A percentile compares a stretch with the other conserved stretches of the same genome.
These are phyloP conservation scores for Andrena minutula DNA, from an alignment of 2,888 invertebrate genomes.

Conservation along the genomic window DNA sequence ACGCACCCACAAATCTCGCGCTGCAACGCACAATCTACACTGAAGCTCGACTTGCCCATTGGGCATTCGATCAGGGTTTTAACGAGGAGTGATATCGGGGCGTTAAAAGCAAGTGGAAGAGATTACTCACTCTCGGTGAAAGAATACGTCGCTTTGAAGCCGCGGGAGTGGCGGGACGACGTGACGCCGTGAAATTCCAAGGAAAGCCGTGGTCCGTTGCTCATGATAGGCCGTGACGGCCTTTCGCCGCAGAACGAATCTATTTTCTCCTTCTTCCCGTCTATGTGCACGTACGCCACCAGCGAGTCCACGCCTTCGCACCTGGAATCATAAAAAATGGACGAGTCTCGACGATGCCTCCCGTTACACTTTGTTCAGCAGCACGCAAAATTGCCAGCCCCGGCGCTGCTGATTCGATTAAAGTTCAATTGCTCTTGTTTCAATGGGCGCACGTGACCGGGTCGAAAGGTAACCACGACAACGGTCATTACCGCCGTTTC, in stretches of 20 bases:
- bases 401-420: not conserved
- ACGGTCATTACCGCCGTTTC: slow-evolving; percentile 13
- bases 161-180: slow-evolving; percentile 92
- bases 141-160: slow-evolving; percentile 95
- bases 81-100: too few relatives aligned
- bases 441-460: slow-evolving; percentile 7
- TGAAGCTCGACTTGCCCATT: too few relatives aligned
- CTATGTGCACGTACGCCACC: slow-evolving; percentile 92
- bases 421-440: slow-evolving; percentile 13
- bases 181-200: slow-evolving; percentile 93
- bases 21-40: too few relatives aligned
- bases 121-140: slow-evolving; percentile 94
- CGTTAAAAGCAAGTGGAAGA: not conserved
- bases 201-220: slow-evolving; percentile 94
- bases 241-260: slow-evolving; percentile 94
- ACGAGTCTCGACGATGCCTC: not conserved
- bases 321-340: slow-evolving; percentile 85
- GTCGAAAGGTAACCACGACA: not conserved
- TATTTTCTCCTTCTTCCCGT: slow-evolving; percentile 93
- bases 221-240: slow-evolving; percentile 95
- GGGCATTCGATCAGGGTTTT: too few relatives aligned
- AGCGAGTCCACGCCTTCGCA: slow-evolving; percentile 93
- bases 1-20: too few relatives aligned
- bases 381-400: not conserved
- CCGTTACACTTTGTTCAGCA: not conserved